A percentile compares a stretch with the other conserved stretches of the same genome.
Conservation (phyloP, 2,797 vertebrate species). For the Peromyscus eremicus region DNA sequence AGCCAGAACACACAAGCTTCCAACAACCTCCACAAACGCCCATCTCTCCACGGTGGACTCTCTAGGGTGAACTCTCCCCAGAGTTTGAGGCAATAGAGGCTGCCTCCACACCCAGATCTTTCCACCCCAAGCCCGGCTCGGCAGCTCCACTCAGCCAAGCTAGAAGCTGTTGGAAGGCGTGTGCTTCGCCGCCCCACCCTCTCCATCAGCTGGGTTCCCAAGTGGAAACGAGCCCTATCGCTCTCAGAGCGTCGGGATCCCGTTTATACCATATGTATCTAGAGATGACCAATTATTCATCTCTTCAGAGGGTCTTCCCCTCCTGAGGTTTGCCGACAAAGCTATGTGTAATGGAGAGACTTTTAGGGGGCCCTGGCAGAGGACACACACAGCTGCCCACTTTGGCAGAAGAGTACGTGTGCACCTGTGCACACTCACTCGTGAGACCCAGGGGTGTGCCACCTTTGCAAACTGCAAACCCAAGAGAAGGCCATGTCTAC, state of each 20-base stretch:
- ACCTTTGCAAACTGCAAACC: neutral
- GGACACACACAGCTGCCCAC: neutral
- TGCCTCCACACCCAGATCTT: neutral
- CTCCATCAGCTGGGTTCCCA: neutral
- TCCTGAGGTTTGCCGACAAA: conserved; percentile 52
- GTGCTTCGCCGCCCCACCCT: neutral
- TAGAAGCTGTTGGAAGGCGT: neutral
- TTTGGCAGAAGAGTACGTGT: neutral
- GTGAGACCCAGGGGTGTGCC: neutral
- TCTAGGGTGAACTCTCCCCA: neutral
- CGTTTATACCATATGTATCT: neutral
- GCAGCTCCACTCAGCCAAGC: neutral
- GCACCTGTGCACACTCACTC: neutral
- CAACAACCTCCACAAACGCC: neutral
- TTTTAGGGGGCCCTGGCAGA: conserved; percentile 27
- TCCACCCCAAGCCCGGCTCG: neutral
- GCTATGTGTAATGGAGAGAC: conserved; percentile 33
- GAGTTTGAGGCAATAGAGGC: neutral
- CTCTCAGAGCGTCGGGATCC: neutral
- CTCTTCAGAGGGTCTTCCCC: conserved; percentile 56
- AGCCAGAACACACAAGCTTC: neutral
- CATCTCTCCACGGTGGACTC: neutral
- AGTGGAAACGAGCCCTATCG: neutral
- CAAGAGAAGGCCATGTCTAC: neutral
- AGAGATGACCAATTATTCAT: conserved; percentile 65